Conservation (phyloP, 2,888 invertebrate species). For the Buathra laborator region DNA sequence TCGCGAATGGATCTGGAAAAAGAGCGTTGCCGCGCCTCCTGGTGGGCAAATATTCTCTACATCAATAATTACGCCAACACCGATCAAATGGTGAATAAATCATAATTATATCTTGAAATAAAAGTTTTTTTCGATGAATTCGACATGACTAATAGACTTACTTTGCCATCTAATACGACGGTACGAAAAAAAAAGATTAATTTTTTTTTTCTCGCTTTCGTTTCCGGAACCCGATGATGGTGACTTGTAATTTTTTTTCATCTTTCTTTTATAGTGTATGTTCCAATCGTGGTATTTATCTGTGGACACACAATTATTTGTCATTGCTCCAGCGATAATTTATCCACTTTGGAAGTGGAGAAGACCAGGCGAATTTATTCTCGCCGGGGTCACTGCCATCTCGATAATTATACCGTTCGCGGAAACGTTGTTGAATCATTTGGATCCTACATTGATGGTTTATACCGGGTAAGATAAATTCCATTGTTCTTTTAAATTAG, state of each 20-base stretch:
- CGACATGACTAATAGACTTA: neutral
- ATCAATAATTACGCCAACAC: constrained; percentile 91
- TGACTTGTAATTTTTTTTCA: neutral
- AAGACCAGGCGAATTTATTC: constrained; percentile 86
- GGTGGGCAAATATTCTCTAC: constrained; percentile 92
- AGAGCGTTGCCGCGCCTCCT: constrained; percentile 88
- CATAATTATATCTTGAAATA: neutral
- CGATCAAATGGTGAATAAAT: constrained; percentile 87
- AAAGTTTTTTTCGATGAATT: neutral
- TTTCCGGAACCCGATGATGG: neutral
- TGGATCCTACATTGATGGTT: constrained; percentile 90
- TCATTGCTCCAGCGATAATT: constrained; percentile 89
- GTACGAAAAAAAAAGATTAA: neutral
- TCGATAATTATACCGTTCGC: constrained; percentile 87
- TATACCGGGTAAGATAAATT: constrained; percentile 88
- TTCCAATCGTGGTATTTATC: constrained; percentile 91
- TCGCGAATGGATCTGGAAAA: constrained; percentile 86
- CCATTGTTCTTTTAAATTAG: neutral
- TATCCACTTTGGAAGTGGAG: constrained; percentile 90
- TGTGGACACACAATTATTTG: constrained; percentile 89
- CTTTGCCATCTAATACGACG: neutral
- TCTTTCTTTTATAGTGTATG: constrained; percentile 88
- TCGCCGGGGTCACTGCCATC: constrained; percentile 85
- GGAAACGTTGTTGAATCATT: constrained; percentile 87
- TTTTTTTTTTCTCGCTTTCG: neutral